A percentile compares a stretch with the other conserved stretches of the same genome.
These are phyloP conservation scores for Pinctada fucata DNA, from an alignment of 2,888 invertebrate species.

Conservation along the genomic window DNA sequence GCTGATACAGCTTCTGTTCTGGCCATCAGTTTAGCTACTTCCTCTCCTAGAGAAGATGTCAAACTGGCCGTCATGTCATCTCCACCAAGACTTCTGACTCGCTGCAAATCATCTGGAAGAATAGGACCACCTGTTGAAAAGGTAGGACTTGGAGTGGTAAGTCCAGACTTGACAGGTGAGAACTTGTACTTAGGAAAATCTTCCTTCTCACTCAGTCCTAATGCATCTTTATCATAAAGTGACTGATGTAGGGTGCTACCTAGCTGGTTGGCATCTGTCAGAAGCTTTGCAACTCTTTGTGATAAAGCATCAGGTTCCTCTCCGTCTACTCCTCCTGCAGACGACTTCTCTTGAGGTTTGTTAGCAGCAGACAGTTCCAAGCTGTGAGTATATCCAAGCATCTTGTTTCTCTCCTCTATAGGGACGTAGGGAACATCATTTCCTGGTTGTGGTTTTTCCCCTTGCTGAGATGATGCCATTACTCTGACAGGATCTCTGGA, in stretches of 20 bases:
- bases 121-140: not conserved
- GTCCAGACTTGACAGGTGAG: conserved; percentile 20
- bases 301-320: conserved; percentile 34
- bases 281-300: conserved; percentile 51
- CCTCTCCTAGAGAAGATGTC: conserved; percentile 54
- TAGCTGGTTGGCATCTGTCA: conserved; percentile 47
- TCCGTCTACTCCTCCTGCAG: not conserved
- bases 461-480: conserved; percentile 22
- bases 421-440: conserved; percentile 40
- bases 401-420: conserved; percentile 49
- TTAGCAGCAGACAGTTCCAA: not conserved
- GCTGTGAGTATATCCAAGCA: conserved; percentile 34
- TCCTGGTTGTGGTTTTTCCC: conserved; percentile 5
- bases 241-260: conserved; percentile 33
- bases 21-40: conserved; percentile 55
- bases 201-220: conserved; percentile 23
- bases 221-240: conserved; percentile 29
- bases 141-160: conserved; percentile 28
- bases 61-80: conserved; percentile 36
- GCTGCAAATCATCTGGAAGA: not conserved
- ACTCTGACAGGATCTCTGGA: conserved; percentile 16
- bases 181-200: conserved; percentile 27
- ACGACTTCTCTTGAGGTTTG: not conserved
- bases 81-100: conserved; percentile 14
- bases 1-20: conserved; percentile 33